Percentiles rank a stretch among this genome's conserved stretches.
These are phyloP conservation scores for Conistra vaccinii DNA, from an alignment of 2,888 invertebrate species.

Conservation along the genomic window DNA sequence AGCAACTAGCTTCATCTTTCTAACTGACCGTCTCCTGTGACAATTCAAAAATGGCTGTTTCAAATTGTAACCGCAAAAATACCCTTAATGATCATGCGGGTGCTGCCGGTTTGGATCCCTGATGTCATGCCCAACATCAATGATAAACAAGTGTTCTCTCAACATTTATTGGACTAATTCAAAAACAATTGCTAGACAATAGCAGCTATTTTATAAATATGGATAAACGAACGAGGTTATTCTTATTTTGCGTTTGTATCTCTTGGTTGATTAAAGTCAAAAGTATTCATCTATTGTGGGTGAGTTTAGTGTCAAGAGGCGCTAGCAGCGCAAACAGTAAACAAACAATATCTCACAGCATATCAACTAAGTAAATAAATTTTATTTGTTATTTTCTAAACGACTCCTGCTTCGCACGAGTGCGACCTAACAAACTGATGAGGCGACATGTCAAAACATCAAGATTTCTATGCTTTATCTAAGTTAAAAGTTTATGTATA, in stretches of 20 bases:
- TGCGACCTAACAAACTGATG: no score
- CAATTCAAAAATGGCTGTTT: no score
- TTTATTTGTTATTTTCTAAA: background rate
- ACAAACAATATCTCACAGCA: no score
- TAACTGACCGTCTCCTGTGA: no score
- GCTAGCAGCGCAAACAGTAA: background rate
- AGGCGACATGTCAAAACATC: no score
- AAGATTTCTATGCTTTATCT: no score
- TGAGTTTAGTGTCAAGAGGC: background rate
- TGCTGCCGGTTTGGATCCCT: no score
- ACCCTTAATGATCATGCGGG: no score
- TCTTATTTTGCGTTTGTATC: background rate
- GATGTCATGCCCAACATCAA: background rate
- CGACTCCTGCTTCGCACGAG: no score
- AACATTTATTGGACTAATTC: background rate
- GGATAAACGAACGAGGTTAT: background rate
- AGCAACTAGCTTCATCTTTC: no score
- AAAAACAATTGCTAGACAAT: constrained; percentile 7
- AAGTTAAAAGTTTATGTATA: no score
- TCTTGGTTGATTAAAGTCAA: background rate
- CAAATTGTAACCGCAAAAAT: no score
- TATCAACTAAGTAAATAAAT: background rate
- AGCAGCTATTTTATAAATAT: constrained; percentile 1
- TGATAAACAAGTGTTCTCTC: background rate
- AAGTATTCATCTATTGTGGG: constrained; percentile 1